Base-by-base conservation (phyloP, 1,140 invertebrate species). In the Cydia fagiglandana region DNA sequence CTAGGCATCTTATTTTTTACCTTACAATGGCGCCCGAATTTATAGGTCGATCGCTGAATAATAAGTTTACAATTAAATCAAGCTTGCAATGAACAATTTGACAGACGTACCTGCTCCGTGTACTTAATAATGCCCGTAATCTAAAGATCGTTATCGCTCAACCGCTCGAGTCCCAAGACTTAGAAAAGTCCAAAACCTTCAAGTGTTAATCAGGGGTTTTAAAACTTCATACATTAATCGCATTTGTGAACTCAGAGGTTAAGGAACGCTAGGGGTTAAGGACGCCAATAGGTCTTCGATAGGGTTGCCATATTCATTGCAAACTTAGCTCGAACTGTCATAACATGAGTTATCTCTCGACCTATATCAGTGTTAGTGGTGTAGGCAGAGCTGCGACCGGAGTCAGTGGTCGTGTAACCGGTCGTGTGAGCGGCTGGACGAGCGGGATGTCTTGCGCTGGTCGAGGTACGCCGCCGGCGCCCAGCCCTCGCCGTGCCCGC, bases 381-480 rank as follows among this genome's bases (percentile, higher is more conserved):
- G 50, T 53, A 6, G 13, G 13, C 38, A 50, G 4, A 4, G 12
- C 13, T 50, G 50, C 7, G 4, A 10, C 77, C 77, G 82, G 80
- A 78, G 64, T 91, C 89, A 86, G 84, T 91, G 89, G 74, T 91
- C 90, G 83, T 90, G 87, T 75, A 94, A 86, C 73, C 92, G 91
- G 84, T 94, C 94, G 83, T 94, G 94, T 80, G 94, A 94, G 78
- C 94, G 93, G 84, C 94, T 94, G 75, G 94, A 94, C 76, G 95
- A 95, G 78, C 95, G 94, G 56, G 95, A 96, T 34, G 95, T 95
- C 93, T 96, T 97, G 85, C 95, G 94, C 88, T 95, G 95, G 93
- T 98, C 97, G 80, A 99, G 93, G 91, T 98, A 99, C n/a, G 97
- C 97, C 4, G 97, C 97, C 38, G 98, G 98, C 53, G 97, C 97